A percentile compares a stretch with the other conserved stretches of the same genome.
Conservation (phyloP, 2,113 vertebrate species). For the Lophochroa leadbeateri region DNA sequence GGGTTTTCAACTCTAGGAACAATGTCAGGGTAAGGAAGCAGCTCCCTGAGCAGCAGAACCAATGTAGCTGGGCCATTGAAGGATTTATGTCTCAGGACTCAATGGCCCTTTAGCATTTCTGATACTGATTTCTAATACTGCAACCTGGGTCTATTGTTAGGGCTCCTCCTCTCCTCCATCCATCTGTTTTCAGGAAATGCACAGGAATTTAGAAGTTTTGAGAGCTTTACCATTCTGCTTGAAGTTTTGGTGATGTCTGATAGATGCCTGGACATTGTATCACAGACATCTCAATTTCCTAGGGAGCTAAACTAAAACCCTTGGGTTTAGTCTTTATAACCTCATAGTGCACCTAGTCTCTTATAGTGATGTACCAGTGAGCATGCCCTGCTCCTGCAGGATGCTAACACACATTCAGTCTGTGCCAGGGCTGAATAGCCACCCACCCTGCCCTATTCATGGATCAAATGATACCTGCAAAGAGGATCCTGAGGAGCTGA, state of each 20-base stretch:
- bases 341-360: background rate
- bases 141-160: background rate
- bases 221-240: background rate
- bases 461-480: background rate
- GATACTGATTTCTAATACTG: background rate
- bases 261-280: background rate
- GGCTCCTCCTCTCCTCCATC: background rate
- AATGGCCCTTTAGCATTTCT: background rate
- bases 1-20: slow-evolving; percentile 29
- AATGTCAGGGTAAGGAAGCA: slow-evolving; percentile 7
- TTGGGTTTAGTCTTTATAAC: background rate
- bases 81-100: background rate
- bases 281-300: background rate
- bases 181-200: background rate
- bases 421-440: background rate
- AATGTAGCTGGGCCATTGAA: background rate
- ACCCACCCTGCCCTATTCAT: background rate
- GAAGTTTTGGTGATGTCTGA: background rate
- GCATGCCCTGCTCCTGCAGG: background rate
- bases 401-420: fast-evolving
- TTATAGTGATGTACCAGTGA: fast-evolving
- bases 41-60: background rate
- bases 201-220: background rate
- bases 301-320: background rate
- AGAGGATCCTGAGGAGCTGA: background rate